Evolutionary conservation across 2,797 vertebrate genomes (phyloP).

Genomic region (Graptemys geographica): DNA sequence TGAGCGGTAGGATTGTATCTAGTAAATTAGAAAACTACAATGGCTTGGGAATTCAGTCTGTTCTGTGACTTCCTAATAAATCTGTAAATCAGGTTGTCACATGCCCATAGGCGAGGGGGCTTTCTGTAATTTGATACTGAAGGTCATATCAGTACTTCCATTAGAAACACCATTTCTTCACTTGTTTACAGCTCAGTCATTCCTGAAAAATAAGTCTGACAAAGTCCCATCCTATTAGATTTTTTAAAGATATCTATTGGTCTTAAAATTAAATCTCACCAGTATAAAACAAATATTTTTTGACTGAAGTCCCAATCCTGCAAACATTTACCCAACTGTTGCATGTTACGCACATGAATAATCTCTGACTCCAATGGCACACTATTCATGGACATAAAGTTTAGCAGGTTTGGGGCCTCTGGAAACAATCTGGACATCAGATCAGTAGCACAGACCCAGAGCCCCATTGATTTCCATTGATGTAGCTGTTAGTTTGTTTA

Average conservation of each 20-base stretch:
- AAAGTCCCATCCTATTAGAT: not conserved
- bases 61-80: not conserved
- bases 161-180: not conserved
- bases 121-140: not conserved
- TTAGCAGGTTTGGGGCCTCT: no score
- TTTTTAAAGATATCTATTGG: not conserved
- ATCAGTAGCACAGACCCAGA: not conserved
- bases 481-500: no score
- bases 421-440: not conserved
- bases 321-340: not conserved
- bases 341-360: accelerated
- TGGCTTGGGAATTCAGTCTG: not conserved
- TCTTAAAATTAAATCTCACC: not conserved
- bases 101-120: not conserved
- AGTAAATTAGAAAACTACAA: not conserved
- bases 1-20: not conserved
- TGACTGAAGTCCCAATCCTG: not conserved
- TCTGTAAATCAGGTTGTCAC: not conserved
- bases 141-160: not conserved
- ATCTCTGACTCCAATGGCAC: not conserved
- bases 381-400: no score
- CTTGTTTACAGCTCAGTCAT: not conserved
- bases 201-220: not conserved
- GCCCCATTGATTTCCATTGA: no score
- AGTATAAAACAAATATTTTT: not conserved